Evolutionary conservation across 2,113 vertebrate genomes (phyloP), one percentile per base, ranked within the genome.

Genomic region (Poecile atricapillus): DNA sequence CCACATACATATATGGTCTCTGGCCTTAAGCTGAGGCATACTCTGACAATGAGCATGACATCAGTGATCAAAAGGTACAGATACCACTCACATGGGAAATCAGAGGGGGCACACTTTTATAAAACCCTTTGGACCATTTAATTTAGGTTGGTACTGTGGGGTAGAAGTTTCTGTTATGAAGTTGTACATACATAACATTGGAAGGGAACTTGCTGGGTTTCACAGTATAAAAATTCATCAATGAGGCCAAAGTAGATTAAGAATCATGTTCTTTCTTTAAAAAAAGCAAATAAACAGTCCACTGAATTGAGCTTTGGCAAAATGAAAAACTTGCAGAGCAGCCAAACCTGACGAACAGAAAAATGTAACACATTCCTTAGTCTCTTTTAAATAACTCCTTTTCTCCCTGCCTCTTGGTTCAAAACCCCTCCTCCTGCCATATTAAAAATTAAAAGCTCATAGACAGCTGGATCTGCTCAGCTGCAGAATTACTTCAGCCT

Each of bases 241-340:
- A 28, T 43, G 50, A 80, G 37, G 93, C 96, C 95, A 96, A 97
- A 94, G 79, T 91, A 96, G 96, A 96, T 89, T 11, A 78, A 90
- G 84, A 94, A 63, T 39, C 18, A 35, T 35, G 27, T 52, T 89
- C 33, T 49, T 78, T 64, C 74, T 85, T 87, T 78, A 59, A 92
- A 94, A 94, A 93, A 94, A 67, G 79, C 69, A 97, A 96, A 96
- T 88, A 96, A 96, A 90, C 50, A 95, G 70, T 89, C 80, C 74
- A 85, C 71, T 79, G 91, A 94, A 90, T 56, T 60, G 60, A 94
- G 64, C 79, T 90, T 76, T 91, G 76, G 86, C 76, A 92, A 82
- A 95, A 94, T 3, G 43, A 95, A 62, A 90, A 79, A 17, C 71
- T 47, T 86, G 50, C 49, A 74, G 24, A 91, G 64, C 64, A 70